Base-by-base conservation (phyloP, 92 coral and sea anemone species). In the Actinostola sp. region DNA sequence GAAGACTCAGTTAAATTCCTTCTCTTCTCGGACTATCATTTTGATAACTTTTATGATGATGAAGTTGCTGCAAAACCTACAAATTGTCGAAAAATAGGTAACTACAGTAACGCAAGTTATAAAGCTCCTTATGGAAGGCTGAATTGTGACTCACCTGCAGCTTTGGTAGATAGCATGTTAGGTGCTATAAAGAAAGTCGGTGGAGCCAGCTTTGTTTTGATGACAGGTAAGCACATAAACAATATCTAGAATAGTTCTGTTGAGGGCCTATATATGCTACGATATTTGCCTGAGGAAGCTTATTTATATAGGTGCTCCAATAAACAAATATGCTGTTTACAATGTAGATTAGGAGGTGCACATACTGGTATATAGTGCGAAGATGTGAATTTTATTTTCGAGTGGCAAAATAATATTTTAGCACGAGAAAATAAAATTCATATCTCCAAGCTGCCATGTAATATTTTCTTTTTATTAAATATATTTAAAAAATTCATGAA, bases 101-200 rank as follows among this genome's bases (percentile, higher is more conserved):
- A 20, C 41, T 62, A 72, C 14, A 79, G 61, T 62, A 72, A 63
- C 0, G 92, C 92, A 28, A 80, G 70, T 27, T 93, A 91, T 56
- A 16, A 65, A 23, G 98, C 98, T 15, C 79, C 73, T 11, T 91
- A 84, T 82, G 98, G 98, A 50, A 76, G 98, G 19, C 54, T 88
- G 30, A 75, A 85, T 3, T 93, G 98, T 85, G 98, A 93, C 54
- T 78, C 97, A 0, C 98, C 98, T 1, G 57, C 31, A n/a, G 25
- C 31, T 19, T 75, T 91, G 53, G 23, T 93, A 2, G 81, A 73
- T 23, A 88, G 72, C 44, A 59, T 80, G 32, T 63, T 93, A 66
- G 71, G 78, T 46, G 92, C 91, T 12, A 77, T 88, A 32, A 75
- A 76, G 42, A 77, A 45, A 70, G 89, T 78, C 25, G 69, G 82